phyloP scores from a whole-genome alignment of 2,888 invertebrate species.

The Pseudoips prasinana region DNA sequence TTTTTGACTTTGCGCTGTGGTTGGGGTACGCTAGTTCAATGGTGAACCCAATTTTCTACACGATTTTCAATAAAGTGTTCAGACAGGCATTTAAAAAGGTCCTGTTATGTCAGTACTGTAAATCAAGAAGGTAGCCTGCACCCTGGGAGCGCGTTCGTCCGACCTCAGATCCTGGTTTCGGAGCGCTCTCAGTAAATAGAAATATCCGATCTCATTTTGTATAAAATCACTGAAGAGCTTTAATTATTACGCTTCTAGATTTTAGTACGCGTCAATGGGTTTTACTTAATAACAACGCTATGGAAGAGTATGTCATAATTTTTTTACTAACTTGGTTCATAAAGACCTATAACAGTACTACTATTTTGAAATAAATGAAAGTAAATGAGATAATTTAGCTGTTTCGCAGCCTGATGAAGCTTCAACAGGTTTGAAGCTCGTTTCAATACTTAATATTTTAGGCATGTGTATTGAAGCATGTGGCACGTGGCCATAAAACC shows the following conservation, averaged over 20 bases:
- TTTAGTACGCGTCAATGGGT: conserved; percentile 30
- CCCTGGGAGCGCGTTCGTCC: conserved; percentile 78
- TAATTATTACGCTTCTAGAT: conserved; percentile 48
- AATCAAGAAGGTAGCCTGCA: conserved; percentile 72
- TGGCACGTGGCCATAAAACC: no score
- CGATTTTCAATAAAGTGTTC: conserved; percentile 97
- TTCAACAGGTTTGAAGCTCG: no score
- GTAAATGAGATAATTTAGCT: no score
- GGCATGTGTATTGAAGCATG: no score
- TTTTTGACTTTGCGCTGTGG: conserved; percentile 95
- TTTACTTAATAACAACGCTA: background rate
- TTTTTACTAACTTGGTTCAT: background rate
- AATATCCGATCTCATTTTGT: conserved; percentile 72
- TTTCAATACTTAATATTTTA: no score
- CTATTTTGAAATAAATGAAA: background rate
- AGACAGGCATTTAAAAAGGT: conserved; percentile 95
- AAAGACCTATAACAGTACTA: background rate
- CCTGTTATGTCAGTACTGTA: conserved; percentile 88
- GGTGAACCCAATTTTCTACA: conserved; percentile 98
- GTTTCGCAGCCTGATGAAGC: no score
- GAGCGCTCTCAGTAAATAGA: conserved; percentile 75
- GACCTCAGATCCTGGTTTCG: conserved; percentile 68
- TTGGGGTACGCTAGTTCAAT: conserved; percentile 96
- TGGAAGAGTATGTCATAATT: background rate
- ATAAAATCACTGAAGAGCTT: conserved; percentile 56